Base-by-base conservation (phyloP, 2,888 invertebrate species). In the Pseudoips prasinana region DNA sequence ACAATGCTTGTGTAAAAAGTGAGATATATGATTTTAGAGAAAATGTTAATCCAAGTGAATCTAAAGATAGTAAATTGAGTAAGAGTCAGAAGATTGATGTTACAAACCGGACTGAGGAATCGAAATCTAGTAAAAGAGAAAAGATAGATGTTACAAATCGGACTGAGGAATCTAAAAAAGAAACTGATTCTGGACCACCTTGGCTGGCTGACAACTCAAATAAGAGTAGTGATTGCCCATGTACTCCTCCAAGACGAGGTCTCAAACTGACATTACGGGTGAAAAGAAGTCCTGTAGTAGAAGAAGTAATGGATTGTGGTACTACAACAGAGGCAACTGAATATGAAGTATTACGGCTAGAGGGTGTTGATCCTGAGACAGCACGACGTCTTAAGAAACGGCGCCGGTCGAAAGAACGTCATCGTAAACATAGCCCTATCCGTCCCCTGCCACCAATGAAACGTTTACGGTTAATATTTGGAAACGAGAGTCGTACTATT, bases 401-500 rank as follows among this genome's bases (percentile, higher is more conserved):
- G 51, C 90, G 90, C 29, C 75, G 85, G 27, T 86, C 84, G 53
- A 91, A 73, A 62, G 82, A 82, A 54, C 77, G 81, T 35, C 81
- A 81, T 48, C 87, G 88, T 44, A 88, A 88, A 51, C 90, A 90
- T 58, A 90, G 88, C 55, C 86, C 86, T 45, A 76, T 88, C 69
- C 84, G 84, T 73, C 90, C 91, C 52, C 90, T 92, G 64, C 94
- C 93, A 47, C 92, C 94, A 29, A 94, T 94, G 91, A 97, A 96
- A 84, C 92, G 96, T 66, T 90, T 97, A 73, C 92, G 95, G 68
- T 90, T 97, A 67, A 96, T 95, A 65, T 94, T 96, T 67, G 96
- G 96, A 58, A 95, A 96, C 76, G 96, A 96, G 79, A 94, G 95
- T 69, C 94, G 93, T 71, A 96, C 95, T 71, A 96, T 96, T 72